Percentiles rank a stretch among this genome's conserved stretches.
Conservation (phyloP, 2,888 invertebrate species). For the Eristalinus aeneus region DNA sequence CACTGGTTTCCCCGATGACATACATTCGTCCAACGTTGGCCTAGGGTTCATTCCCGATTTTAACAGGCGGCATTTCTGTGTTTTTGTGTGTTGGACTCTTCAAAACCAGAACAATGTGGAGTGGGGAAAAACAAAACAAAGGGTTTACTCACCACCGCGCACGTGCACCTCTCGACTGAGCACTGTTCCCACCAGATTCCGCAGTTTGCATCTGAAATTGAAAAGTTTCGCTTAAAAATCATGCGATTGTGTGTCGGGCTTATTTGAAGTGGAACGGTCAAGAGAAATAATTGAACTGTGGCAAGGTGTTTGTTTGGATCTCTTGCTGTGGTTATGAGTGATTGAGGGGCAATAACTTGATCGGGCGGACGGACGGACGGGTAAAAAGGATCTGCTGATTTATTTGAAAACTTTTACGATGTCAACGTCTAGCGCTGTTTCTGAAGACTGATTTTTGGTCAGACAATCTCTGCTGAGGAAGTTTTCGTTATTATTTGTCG, state of each 20-base stretch:
- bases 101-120: not conserved
- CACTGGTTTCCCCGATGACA: slow-evolving; percentile 55
- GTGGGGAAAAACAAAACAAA: not conserved
- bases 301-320: too few species aligned
- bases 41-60: not conserved
- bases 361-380: too few species aligned
- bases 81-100: slow-evolving; percentile 8
- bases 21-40: slow-evolving; percentile 1
- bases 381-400: too few species aligned
- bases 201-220: slow-evolving; percentile 82
- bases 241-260: not conserved
- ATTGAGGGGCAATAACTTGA: too few species aligned
- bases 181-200: slow-evolving; percentile 88
- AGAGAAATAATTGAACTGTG: too few species aligned
- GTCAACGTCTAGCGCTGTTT: too few species aligned
- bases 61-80: not conserved
- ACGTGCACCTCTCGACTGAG: slow-evolving; percentile 93
- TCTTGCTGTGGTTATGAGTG: too few species aligned
- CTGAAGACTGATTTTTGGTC: too few species aligned
- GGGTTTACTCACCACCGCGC: slow-evolving; percentile 88
- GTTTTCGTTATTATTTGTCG: too few species aligned
- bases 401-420: too few species aligned
- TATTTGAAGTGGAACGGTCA: too few species aligned
- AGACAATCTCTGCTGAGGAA: too few species aligned
- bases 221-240: slow-evolving; percentile 1